Conservation (phyloP, 2,888 invertebrate genomes). For the Oasisia sp. region DNA sequence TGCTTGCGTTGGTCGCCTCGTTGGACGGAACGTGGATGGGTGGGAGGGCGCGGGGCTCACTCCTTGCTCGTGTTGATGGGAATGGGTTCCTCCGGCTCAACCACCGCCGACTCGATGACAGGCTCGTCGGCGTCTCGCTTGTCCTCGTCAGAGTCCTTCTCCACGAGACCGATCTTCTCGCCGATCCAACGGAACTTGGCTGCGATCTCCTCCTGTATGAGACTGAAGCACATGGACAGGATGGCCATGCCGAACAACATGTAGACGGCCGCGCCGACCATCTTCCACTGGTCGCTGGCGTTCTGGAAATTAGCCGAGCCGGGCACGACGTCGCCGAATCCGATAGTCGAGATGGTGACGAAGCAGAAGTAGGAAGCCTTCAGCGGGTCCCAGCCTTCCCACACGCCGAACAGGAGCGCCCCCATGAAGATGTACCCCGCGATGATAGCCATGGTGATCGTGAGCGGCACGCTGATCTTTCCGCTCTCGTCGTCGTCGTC, state of each 20-base stretch:
- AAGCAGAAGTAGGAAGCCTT: slow-evolving; percentile 65
- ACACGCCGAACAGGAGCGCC: slow-evolving; percentile 62
- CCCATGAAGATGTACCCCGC: slow-evolving; percentile 64
- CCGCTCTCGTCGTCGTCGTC: slow-evolving; percentile 62
- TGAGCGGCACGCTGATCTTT: slow-evolving; percentile 62
- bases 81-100: not conserved
- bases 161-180: slow-evolving; percentile 60
- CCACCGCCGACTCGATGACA: not conserved
- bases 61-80: not conserved
- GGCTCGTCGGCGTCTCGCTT: not conserved
- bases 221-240: slow-evolving; percentile 65
- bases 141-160: slow-evolving; percentile 48
- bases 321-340: slow-evolving; percentile 60
- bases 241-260: slow-evolving; percentile 66
- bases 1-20: not conserved
- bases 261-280: slow-evolving; percentile 61
- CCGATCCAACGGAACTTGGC: slow-evolving; percentile 62
- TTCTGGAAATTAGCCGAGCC: slow-evolving; percentile 53
- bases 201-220: slow-evolving; percentile 66
- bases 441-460: slow-evolving; percentile 63
- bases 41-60: not conserved
- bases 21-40: not conserved
- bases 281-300: slow-evolving; percentile 55
- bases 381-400: slow-evolving; percentile 61
- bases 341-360: slow-evolving; percentile 65